Percentiles rank a stretch among this genome's conserved stretches.
Conservation (phyloP, 2,797 vertebrate species). For the Lophura swinhoii region DNA sequence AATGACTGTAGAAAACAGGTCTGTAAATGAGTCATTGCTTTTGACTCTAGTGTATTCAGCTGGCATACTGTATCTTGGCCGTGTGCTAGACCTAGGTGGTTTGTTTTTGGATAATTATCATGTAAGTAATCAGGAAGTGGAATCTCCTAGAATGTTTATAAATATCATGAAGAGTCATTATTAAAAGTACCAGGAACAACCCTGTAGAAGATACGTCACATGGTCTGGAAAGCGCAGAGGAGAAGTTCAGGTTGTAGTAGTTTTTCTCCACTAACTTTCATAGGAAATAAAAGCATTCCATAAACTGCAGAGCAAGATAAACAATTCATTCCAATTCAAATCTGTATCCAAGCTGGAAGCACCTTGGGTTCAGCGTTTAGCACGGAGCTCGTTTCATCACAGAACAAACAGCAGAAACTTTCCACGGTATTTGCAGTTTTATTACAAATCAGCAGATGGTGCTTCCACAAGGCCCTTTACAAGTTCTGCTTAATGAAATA, state of each 20-base stretch:
- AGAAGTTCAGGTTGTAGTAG: background rate
- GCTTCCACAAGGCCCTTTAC: slow-evolving; percentile 21
- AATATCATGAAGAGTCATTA: background rate
- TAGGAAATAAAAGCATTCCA: background rate
- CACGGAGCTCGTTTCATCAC: background rate
- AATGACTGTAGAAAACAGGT: slow-evolving; percentile 26
- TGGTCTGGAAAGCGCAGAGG: background rate
- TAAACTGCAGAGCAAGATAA: slow-evolving; percentile 16
- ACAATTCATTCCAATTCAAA: slow-evolving; percentile 3
- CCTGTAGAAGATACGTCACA: background rate
- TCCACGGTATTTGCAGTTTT: background rate
- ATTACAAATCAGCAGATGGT: slow-evolving; percentile 37
- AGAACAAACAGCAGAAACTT: slow-evolving; percentile 19
- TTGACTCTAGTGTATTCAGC: background rate
- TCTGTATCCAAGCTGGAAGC: background rate
- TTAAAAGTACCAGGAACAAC: background rate
- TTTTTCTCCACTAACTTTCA: slow-evolving; percentile 17
- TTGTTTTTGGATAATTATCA: slow-evolving; percentile 24
- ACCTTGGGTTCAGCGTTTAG: background rate
- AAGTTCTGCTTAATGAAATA: slow-evolving; percentile 16
- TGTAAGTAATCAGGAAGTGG: slow-evolving; percentile 33
- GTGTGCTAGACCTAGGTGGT: background rate
- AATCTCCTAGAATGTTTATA: slow-evolving; percentile 34
- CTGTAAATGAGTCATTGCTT: slow-evolving; percentile 39
- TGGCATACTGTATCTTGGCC: background rate